Evolutionary conservation across 2,797 vertebrate species (phyloP), one percentile per base, ranked within the genome.

Genomic region (Gobio occitaniae): DNA sequence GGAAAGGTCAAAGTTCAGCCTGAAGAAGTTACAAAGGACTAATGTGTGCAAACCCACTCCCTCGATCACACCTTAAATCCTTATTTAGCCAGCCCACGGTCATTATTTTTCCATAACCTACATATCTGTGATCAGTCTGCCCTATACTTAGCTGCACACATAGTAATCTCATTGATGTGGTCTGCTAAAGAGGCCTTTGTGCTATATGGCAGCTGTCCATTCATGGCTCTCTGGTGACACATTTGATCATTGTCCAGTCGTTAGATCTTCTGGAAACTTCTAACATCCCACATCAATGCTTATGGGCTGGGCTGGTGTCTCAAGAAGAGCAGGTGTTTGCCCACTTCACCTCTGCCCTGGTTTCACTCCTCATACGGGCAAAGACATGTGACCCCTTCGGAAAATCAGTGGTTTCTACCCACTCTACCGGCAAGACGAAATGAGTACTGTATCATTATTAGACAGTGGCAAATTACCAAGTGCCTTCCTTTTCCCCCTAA

Each of bases 191-290:
- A 71, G 29, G 75, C 66, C 70, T 87, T 87, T 86, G 86, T 90
- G 79, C 71, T 89, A 32, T 59, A 71, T 85, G 86, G 80, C 88
- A 89, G 86, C 76, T 87, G 88, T 78, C 82, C 71, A 70, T 78
- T 88, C 52, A 74, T 80, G 56, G 65, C 85, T 84, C 84, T 80
- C 84, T 66, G 65, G 66, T 86, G 86, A 82, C 78, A 61, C 41
- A 36, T 84, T 87, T 88, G 86, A 83, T 81, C 47, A 38, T 6
- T 63, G 70, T 86, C 86, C 86, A 86, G 72, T 86, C 21, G 47
- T 82, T 70, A 85, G 85, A 88, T 89, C 71, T 75, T 69, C 84
- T 83, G 79, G 80, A 88, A 88, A 83, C 65, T 86, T 88, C 72
- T 83, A 56, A 78, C 74, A 52, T 86, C 65, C 78, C 82, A 78